These are phyloP conservation scores for Oxygymnocypris stewartii DNA, from an alignment of 2,113 vertebrate species.

Conservation along the genomic window DNA sequence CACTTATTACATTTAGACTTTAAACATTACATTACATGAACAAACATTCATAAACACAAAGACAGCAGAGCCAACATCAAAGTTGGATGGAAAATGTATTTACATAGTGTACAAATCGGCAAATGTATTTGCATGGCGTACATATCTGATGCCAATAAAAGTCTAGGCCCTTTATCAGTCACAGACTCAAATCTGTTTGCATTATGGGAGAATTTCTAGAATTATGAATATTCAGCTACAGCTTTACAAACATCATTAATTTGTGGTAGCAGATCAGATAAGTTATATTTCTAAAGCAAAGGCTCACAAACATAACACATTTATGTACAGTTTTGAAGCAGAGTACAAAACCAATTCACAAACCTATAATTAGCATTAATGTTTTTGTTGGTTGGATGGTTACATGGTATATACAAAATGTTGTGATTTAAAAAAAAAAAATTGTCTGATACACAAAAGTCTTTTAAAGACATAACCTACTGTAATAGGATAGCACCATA, in stretches of 20 bases:
- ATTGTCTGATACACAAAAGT: too few relatives aligned
- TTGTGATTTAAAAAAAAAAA: too few relatives aligned
- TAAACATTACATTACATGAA: not conserved
- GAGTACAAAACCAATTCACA: not conserved
- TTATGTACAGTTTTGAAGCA: not conserved
- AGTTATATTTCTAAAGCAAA: conserved; percentile 2
- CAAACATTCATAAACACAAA: not conserved
- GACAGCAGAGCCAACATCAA: not conserved
- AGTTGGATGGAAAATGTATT: too few relatives aligned
- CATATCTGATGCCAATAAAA: not conserved
- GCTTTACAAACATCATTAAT: not conserved
- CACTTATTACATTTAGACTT: too few relatives aligned
- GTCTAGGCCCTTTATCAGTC: not conserved
- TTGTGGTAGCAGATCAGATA: not conserved
- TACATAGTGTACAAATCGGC: not conserved
- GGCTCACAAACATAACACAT: not conserved
- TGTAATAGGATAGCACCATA: too few relatives aligned
- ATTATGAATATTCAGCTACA: not conserved
- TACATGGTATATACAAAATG: not conserved
- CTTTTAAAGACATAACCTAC: too few relatives aligned
- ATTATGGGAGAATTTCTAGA: not conserved
- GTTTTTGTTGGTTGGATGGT: too few relatives aligned
- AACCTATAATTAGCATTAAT: not conserved
- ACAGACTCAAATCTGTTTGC: not conserved
- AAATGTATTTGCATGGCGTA: not conserved